phyloP scores from a whole-genome alignment of 2,113 vertebrate genomes.

The Ciconia boyciana region DNA sequence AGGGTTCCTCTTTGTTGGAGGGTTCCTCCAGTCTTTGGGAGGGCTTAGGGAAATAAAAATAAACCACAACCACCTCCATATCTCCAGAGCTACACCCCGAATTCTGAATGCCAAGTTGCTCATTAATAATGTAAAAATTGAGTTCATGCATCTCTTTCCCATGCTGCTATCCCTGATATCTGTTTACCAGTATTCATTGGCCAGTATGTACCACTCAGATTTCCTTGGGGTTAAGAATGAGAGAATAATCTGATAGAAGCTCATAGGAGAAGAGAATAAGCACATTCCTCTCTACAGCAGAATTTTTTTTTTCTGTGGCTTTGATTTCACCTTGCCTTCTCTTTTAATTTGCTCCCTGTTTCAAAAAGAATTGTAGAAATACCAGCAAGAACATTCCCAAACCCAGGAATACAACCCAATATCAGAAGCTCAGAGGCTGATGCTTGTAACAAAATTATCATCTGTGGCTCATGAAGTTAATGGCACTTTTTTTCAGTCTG shows the following conservation, averaged over 20 bases:
- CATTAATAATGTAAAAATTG: neutral
- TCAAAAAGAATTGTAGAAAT: neutral
- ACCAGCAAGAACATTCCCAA: neutral
- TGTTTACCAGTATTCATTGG: neutral
- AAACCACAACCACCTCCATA: neutral
- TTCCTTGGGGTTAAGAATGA: neutral
- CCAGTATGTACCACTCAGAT: neutral
- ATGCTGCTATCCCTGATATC: neutral
- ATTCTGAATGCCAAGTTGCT: neutral
- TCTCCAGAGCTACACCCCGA: neutral
- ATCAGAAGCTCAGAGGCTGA: neutral
- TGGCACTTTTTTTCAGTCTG: neutral
- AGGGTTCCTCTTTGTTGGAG: neutral
- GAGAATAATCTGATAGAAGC: neutral
- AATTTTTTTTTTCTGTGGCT: neutral
- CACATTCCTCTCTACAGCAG: neutral
- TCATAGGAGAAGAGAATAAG: neutral
- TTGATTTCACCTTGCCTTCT: neutral
- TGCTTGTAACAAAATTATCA: neutral
- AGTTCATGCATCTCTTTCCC: neutral
- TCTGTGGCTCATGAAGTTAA: neutral
- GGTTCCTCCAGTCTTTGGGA: no score
- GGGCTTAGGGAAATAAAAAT: neutral
- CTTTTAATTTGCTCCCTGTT: neutral
- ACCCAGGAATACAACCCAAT: neutral